Base-by-base conservation (phyloP, 2,888 invertebrate species). In the Imbricaverruca yamaguchii region DNA sequence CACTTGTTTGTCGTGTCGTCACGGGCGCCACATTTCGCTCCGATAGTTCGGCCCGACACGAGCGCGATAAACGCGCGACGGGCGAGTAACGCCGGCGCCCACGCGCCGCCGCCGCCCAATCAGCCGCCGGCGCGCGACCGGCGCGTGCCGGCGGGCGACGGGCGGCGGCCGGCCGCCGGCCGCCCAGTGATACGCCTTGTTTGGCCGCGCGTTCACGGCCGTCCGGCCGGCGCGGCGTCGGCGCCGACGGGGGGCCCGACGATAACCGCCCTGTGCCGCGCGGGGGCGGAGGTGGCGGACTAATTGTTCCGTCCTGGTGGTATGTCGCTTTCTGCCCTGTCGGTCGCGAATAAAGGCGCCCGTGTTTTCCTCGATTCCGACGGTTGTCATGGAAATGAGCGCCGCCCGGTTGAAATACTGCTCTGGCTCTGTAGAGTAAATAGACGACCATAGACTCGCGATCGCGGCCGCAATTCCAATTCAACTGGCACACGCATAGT, bases 291-390 rank as follows among this genome's bases (percentile, higher is more conserved):
- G 53, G 74, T 11, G 74, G 21, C 55, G 74, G 74, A 55, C 74
- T 74, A 74, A 74, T 74, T 74, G 74, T 74, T 74, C 74, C 74
- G 74, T 74, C 55, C 74, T 74, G 74, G 53, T 55, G 74, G 74
- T 11, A 74, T 74, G 74, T 74, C 74, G 74, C 55, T 74, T 74
- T 74, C 74, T 74, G 74, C 21, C 53, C 74, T 13, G 74, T 11
- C 74, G 74, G 18, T 18, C 74, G 74, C 55, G 74, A 55, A 74
- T 74, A 74, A 74, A 74, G 74, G 74, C 11, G 1, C 21, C 74
- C 74, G 10, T 74, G 74, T 74, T 74, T 74, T 74, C 53, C 53
- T 74, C 74, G 74, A 9, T 2, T 53, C 18, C 13, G 18, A 10
- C 10, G 53, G 74, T 55, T 74, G 55, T 55, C 74, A 74, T 74